Evolutionary conservation across 2,113 vertebrate species (phyloP).

Genomic region (Dromaius novaehollandiae): DNA sequence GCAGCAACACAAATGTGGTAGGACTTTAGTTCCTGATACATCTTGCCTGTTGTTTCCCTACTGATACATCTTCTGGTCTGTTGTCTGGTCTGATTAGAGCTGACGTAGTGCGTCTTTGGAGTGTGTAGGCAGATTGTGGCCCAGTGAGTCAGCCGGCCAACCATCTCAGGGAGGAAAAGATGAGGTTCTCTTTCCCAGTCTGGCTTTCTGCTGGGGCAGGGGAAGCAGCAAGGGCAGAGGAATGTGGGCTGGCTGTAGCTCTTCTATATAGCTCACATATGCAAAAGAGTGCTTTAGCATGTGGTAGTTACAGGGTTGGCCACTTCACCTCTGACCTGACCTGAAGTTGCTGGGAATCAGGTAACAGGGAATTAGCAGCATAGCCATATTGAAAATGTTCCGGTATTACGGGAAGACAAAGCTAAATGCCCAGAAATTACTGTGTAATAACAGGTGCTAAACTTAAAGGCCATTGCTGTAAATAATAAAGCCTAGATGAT

Average conservation of each 20-base stretch:
- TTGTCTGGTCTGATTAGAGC: not conserved
- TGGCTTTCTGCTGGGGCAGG: not conserved
- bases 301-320: not conserved
- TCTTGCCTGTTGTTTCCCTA: not conserved
- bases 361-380: not conserved
- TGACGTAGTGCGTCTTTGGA: not conserved
- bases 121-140: not conserved
- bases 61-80: not conserved
- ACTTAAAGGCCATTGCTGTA: not conserved
- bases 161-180: not conserved
- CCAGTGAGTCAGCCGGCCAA: not conserved
- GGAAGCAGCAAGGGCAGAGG: not conserved
- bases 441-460: not conserved
- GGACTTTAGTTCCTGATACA: not conserved
- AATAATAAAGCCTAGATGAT: not conserved
- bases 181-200: not conserved
- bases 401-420: not conserved
- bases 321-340: not conserved
- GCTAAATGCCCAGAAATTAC: not conserved
- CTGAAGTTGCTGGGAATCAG: not conserved
- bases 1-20: not conserved
- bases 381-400: not conserved
- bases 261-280: fast-evolving
- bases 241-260: not conserved
- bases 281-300: not conserved